Percentiles rank a stretch among this genome's conserved stretches.
Evolutionary conservation across 2,113 vertebrate genomes (phyloP).

Genomic region (Raja brachyura): DNA sequence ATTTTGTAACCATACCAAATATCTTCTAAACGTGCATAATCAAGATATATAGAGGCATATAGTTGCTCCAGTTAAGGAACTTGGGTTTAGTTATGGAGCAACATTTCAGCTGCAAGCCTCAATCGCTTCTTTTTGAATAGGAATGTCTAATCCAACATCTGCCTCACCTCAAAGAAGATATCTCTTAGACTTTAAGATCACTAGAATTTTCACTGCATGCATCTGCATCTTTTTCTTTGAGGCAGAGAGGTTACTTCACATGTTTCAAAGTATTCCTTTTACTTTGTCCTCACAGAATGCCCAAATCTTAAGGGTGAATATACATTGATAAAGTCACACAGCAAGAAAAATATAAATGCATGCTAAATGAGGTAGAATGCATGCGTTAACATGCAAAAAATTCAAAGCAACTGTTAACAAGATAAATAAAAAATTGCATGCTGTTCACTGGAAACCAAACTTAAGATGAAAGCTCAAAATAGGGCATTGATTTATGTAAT

Average conservation of each 20-base stretch:
- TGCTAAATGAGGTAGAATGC: neutral
- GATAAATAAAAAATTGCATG: neutral
- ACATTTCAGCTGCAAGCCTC: neutral
- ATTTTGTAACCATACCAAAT: neutral
- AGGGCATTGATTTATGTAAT: neutral
- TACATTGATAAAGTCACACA: neutral
- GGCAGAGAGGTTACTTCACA: neutral
- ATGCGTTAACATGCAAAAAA: constrained; percentile 2
- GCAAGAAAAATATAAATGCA: constrained; percentile 1
- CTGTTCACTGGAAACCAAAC: neutral
- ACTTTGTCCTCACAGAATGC: neutral
- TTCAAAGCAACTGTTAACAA: constrained; percentile 22
- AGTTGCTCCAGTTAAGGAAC: neutral
- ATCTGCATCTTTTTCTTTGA: neutral
- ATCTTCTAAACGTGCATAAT: neutral
- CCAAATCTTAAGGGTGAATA: neutral
- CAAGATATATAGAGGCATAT: neutral
- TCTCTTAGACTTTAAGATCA: neutral
- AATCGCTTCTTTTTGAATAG: neutral
- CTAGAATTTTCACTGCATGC: neutral
- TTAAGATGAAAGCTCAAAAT: neutral
- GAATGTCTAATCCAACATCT: neutral
- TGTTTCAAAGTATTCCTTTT: neutral
- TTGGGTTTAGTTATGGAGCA: neutral
- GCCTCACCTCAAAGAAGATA: neutral